These are phyloP conservation scores for Oenanthe oenanthe DNA, from an alignment of 2,113 vertebrate species.

Conservation along the genomic window DNA sequence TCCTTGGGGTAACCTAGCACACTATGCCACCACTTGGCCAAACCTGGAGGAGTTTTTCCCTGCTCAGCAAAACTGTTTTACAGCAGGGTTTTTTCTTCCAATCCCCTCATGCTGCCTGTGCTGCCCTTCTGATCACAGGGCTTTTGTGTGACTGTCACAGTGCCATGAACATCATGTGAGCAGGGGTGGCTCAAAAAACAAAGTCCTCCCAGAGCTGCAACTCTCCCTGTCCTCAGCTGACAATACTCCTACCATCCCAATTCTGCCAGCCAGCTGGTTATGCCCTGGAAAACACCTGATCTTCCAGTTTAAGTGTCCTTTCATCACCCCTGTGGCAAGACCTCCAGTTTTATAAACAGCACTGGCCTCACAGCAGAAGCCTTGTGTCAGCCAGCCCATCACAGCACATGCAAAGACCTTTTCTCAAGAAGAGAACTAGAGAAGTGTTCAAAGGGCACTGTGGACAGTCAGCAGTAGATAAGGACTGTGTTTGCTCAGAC, in stretches of 20 bases:
- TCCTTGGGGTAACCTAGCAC: neutral
- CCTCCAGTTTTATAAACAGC: neutral
- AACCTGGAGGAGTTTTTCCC: neutral
- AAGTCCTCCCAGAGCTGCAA: neutral
- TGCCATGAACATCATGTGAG: accelerated
- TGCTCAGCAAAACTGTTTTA: neutral
- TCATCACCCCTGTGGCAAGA: neutral
- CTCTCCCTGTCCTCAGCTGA: neutral
- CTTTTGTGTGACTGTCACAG: neutral
- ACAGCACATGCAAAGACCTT: neutral
- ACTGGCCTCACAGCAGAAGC: neutral
- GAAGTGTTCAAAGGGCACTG: neutral
- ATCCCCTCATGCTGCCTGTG: neutral
- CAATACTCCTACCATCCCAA: neutral
- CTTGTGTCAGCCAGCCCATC: neutral
- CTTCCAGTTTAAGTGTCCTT: neutral
- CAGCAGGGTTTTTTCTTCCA: neutral
- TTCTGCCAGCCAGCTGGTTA: neutral
- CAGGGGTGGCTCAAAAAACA: accelerated
- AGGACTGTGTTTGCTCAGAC: neutral
- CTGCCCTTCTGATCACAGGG: accelerated
- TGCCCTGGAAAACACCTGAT: neutral
- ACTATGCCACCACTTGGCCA: neutral
- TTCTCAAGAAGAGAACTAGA: neutral
- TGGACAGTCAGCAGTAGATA: neutral